phyloP scores from a whole-genome alignment of 2,797 vertebrate species.

The Myripristis jacobus region DNA sequence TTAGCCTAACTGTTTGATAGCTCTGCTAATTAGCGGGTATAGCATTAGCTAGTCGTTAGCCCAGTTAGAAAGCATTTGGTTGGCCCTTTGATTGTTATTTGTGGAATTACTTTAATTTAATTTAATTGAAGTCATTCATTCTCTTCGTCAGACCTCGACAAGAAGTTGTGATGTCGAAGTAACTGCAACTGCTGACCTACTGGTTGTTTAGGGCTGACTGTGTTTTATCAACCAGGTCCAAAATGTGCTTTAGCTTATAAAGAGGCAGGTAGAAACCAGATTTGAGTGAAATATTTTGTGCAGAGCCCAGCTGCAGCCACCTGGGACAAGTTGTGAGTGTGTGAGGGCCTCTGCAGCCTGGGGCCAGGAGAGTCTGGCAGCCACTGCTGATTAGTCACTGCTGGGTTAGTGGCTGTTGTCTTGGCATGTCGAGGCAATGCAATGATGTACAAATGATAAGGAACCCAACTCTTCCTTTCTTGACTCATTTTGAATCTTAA shows the following conservation, averaged over 20 bases:
- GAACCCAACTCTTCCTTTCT: too few species aligned
- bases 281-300: conserved; percentile 1
- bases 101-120: conserved; percentile 4
- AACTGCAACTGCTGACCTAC: not conserved
- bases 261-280: not conserved
- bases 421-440: conserved; percentile 35
- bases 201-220: not conserved
- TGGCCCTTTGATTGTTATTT: not conserved
- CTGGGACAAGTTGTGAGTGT: too few species aligned
- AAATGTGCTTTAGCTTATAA: not conserved
- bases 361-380: not conserved
- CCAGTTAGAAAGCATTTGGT: not conserved
- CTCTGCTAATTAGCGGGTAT: not conserved
- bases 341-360: not conserved
- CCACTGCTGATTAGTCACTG: not conserved
- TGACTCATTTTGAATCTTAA: too few species aligned
- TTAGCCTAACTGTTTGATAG: not conserved
- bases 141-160: not conserved
- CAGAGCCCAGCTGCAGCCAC: not conserved
- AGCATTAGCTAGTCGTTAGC: not conserved
- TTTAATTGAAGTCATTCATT: not conserved
- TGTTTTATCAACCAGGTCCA: not conserved
- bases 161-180: not conserved
- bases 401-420: not conserved
- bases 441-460: not conserved